These are phyloP conservation scores for Syrrhaptes paradoxus DNA, from an alignment of 2,113 vertebrate species.

Conservation along the genomic window DNA sequence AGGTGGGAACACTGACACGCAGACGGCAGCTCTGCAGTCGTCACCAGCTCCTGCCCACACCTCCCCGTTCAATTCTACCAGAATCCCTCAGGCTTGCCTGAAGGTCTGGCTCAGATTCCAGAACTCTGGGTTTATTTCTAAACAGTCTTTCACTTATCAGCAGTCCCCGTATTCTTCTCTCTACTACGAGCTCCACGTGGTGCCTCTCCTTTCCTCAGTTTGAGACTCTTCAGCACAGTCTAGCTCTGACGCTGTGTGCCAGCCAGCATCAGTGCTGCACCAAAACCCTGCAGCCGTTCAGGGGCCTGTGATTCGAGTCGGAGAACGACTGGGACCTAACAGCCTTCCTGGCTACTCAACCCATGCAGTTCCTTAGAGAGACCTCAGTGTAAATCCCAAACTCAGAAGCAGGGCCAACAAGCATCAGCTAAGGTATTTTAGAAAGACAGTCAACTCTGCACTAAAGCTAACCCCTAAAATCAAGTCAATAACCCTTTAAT, in stretches of 20 bases:
- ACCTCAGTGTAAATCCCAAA: background rate
- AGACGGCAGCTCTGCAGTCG: background rate
- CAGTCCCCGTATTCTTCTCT: background rate
- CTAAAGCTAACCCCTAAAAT: background rate
- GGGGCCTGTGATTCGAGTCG: background rate
- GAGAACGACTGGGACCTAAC: background rate
- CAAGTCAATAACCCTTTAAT: rapidly evolving
- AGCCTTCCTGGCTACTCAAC: background rate
- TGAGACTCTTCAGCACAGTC: background rate
- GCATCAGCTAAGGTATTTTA: background rate
- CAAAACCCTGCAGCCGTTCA: background rate
- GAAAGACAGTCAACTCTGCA: background rate
- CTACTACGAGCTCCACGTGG: background rate
- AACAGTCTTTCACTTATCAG: background rate
- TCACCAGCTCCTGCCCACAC: background rate
- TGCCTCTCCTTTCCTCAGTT: background rate
- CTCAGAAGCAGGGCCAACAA: background rate
- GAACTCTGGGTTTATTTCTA: background rate
- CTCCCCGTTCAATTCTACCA: background rate
- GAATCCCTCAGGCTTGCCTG: background rate
- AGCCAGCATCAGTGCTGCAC: background rate
- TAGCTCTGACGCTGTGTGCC: background rate
- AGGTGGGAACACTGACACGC: background rate
- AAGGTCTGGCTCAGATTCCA: background rate
- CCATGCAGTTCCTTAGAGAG: background rate